Percentiles rank a stretch among this genome's conserved stretches.
These are phyloP conservation scores for Drosophila quasianomalipes DNA, from an alignment of 2,888 invertebrate genomes.

Conservation along the genomic window DNA sequence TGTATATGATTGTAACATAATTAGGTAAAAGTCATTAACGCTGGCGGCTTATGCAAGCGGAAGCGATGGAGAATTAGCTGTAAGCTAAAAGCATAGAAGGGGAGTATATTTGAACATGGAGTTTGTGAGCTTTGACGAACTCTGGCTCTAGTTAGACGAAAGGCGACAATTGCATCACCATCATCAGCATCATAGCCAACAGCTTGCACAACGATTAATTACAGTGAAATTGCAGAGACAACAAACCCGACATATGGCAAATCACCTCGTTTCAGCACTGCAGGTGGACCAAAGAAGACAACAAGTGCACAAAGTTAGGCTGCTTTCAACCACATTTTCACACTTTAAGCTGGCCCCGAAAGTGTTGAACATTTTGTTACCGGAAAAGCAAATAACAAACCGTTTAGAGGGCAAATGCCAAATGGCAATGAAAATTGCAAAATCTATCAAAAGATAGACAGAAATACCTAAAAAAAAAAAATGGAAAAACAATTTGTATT, in stretches of 20 bases:
- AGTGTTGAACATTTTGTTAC: conserved; percentile 20
- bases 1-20: conserved; percentile 56
- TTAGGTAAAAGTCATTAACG: conserved; percentile 69
- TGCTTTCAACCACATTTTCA: conserved; percentile 24
- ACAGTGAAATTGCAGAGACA: conserved; percentile 46
- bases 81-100: conserved; percentile 1
- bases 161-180: conserved; percentile 50
- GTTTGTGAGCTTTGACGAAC: conserved; percentile 29
- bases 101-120: not conserved
- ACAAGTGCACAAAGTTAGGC: conserved; percentile 30
- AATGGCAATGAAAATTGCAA: conserved; percentile 19
- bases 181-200: conserved; percentile 30
- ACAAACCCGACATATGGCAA: conserved; percentile 15
- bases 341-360: conserved; percentile 15
- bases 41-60: conserved; percentile 57
- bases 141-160: conserved; percentile 11
- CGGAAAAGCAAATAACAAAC: conserved; percentile 36
- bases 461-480: not conserved
- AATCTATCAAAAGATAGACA: not conserved
- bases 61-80: conserved; percentile 44
- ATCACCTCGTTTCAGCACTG: not conserved
- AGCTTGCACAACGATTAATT: conserved; percentile 62
- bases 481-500: not conserved
- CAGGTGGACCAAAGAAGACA: conserved; percentile 5
- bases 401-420: conserved; percentile 47